These are phyloP conservation scores for Silvanus unidentatus DNA, from an alignment of 2,888 invertebrate genomes.

Conservation along the genomic window DNA sequence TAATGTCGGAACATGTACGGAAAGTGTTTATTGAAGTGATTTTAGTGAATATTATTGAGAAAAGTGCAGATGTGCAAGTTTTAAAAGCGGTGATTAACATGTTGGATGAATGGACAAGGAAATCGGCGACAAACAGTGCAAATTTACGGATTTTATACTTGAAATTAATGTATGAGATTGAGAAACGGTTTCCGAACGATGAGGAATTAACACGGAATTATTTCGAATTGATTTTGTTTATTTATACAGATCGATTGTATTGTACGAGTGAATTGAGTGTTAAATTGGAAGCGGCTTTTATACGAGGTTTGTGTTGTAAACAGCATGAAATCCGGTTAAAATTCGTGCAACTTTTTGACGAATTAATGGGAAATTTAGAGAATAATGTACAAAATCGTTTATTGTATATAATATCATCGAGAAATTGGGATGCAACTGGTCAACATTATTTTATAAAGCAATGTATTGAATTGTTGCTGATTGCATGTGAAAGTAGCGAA, in stretches of 20 bases:
- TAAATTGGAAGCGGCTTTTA: constrained; percentile 90
- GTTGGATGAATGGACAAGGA: constrained; percentile 95
- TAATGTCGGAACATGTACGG: constrained; percentile 90
- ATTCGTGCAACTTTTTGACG: constrained; percentile 89
- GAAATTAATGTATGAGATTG: constrained; percentile 91
- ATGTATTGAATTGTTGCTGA: constrained; percentile 81
- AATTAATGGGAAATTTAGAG: constrained; percentile 63
- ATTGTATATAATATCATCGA: constrained; percentile 89
- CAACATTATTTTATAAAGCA: constrained; percentile 98
- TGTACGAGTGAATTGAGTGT: constrained; percentile 83
- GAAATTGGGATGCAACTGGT: constrained; percentile 96
- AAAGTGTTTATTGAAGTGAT: constrained; percentile 91
- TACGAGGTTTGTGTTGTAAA: constrained; percentile 82
- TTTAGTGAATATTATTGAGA: constrained; percentile 88
- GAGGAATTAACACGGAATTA: constrained; percentile 85
- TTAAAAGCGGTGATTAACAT: constrained; percentile 65
- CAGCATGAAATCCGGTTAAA: constrained; percentile 86
- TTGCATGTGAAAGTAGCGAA: constrained; percentile 48
- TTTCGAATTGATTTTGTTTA: constrained; percentile 84
- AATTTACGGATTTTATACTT: constrained; percentile 84
- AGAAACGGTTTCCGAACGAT: constrained; percentile 85
- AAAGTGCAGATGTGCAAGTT: constrained; percentile 86
- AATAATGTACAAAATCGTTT: constrained; percentile 81
- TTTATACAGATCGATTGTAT: constrained; percentile 80
- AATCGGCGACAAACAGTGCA: constrained; percentile 67